Evolutionary conservation across 2,797 vertebrate genomes (phyloP).

Genomic region (Protonibea diacanthus): DNA sequence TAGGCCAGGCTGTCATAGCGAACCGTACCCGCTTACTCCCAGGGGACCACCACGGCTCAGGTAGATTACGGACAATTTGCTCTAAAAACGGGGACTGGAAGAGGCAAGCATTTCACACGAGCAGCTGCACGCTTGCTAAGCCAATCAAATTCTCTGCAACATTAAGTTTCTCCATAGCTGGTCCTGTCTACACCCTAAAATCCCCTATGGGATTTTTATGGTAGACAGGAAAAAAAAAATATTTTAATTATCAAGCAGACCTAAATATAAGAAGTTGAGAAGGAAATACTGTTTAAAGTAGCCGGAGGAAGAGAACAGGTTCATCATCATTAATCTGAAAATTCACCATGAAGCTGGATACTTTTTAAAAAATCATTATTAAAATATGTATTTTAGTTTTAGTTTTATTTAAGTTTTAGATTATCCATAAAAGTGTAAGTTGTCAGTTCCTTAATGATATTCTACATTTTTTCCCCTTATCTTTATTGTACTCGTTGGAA

Average conservation of each 20-base stretch:
- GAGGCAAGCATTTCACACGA: conserved; percentile 33
- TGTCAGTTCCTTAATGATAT: too few species aligned
- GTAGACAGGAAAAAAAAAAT: not conserved
- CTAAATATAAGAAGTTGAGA: not conserved
- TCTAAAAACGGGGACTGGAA: conserved; percentile 33
- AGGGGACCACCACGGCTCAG: conserved; percentile 58
- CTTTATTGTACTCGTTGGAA: not conserved
- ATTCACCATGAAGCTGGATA: conserved; percentile 17
- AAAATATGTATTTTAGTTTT: conserved; percentile 9
- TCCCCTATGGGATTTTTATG: conserved; percentile 1
- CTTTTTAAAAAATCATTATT: not conserved
- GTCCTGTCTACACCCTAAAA: conserved; percentile 27
- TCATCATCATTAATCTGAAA: conserved; percentile 25
- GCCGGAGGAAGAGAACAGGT: conserved; percentile 15
- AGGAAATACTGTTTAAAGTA: conserved; percentile 7
- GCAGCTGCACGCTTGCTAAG: conserved; percentile 41
- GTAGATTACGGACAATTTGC: conserved; percentile 75
- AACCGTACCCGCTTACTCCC: conserved; percentile 63
- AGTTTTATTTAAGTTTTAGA: not conserved
- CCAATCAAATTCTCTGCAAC: conserved; percentile 52
- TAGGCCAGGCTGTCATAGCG: conserved; percentile 72
- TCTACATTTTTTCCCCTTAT: too few species aligned
- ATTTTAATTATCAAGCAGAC: conserved; percentile 1
- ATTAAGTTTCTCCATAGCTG: conserved; percentile 8
- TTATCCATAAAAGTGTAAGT: not conserved